Evolutionary conservation across 2,888 invertebrate genomes (phyloP), one percentile per base, ranked within the genome.

Genomic region (Phyllotreta cruciferae): DNA sequence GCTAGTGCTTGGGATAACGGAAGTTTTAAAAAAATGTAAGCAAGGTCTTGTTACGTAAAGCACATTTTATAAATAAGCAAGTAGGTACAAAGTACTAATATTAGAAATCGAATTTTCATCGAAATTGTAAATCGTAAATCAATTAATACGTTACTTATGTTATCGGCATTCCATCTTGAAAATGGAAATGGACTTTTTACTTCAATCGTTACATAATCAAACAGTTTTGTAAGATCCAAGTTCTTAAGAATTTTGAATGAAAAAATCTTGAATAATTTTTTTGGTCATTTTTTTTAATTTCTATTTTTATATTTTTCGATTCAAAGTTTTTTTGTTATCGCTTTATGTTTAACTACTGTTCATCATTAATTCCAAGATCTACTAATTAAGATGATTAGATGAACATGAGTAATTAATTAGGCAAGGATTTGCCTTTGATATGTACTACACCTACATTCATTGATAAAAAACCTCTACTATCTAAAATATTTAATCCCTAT

Each of bases 1-100:
- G 49, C 49, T 11, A 4, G 24, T 24, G 7, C 9, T n/a, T 44
- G 10, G 6, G 11, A n/a, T 14, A 44, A 44, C 44, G 10, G 7
- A 6, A 9, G 7, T 44, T 44, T 44, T 44, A 11, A 8, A 44
- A 10, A 13, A 44, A 6, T 44, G 10, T 44, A 44, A 44, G 14
- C 10, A 44, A 44, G 10, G 14, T 44, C 44, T 24, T 24, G 10
- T 44, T 44, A 44, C 44, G 44, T 44, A 44, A 44, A 44, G 44
- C n/a, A n/a, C 14, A 44, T 44, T 44, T 44, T 10, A 24, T 24
- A 24, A 24, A 24, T 24, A 24, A 24, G 24, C 24, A 24, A 24
- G 24, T 44, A 44, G 14, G 44, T 44, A 44, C 10, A 44, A 24
- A 24, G 10, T n/a, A n/a, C 44, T n/a, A 44, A 44, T 44, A 44